Evolutionary conservation across 1,140 invertebrate genomes (phyloP), one percentile per base, ranked within the genome.

Genomic region (Heliconius melpomene): DNA sequence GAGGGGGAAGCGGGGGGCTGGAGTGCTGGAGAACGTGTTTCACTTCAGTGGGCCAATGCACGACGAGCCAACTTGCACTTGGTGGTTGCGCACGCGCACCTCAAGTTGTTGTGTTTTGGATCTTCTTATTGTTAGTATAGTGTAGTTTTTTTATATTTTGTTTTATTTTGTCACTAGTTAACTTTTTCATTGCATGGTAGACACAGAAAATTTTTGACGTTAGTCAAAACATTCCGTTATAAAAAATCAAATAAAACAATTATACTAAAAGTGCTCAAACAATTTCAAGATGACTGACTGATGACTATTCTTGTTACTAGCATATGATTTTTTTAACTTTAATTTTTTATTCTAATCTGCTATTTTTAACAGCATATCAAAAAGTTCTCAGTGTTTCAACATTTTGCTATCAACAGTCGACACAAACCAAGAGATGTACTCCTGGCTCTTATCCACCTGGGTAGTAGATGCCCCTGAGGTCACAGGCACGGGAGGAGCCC

Each of bases 51-150:
- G 97, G 95, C 96, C n/a, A 96, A 96, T 66, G 98, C 98, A 0
- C 96, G 98, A 77, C 96, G 97, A 84, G 97, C 97, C 60, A 97
- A 97, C 0, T 95, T 99, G 91, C 97, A 98, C 88, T 97, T 98
- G 79, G 94, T 98, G 7, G 97, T 99, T 0, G 98, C 99, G 46
- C 98, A 99, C 89, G 98, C 98, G 2, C 98, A 99, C 93, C 97
- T 99, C n/a, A 98, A 99, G 85, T 93, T 99, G 1, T 92, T 99
- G 1, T 98, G 98, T 2, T 98, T 97, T 84, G 96, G 97, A 29
- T 96, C 96, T 2, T 94, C 95, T 0, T 95, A 95, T n/a, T 93
- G 94, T 80, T 18, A 74, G 79, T 77, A 16, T 75, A 13, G 57
- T 54, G n/a, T 20, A 7, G 1, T 7, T 52, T 52, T 18, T 18